A percentile compares a stretch with the other conserved stretches of the same genome.
Conservation (phyloP, 1,140 invertebrate genomes). For the Ptiloglossa arizonensis region DNA sequence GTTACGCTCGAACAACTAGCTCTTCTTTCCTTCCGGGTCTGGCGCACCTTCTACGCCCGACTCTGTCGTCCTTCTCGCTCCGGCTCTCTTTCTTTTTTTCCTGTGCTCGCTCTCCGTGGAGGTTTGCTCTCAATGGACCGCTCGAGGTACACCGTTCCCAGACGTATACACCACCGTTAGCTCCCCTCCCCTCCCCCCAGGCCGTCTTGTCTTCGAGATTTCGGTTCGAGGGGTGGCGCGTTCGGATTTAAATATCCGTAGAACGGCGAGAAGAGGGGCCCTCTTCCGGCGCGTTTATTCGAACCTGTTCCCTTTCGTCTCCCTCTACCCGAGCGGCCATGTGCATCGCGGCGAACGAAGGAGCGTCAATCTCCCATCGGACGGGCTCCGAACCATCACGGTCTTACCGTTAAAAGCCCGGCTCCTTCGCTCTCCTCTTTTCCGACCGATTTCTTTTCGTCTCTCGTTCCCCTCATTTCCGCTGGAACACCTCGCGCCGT, state of each 20-base stretch:
- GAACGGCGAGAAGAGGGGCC: slow-evolving; percentile 49
- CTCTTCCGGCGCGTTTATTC: slow-evolving; percentile 44
- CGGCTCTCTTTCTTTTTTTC: slow-evolving; percentile 17
- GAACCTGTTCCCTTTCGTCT: slow-evolving; percentile 23
- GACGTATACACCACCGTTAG: slow-evolving; percentile 19
- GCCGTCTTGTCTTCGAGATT: slow-evolving; percentile 45
- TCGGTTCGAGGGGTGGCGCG: slow-evolving; percentile 28
- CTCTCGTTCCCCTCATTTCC: slow-evolving; percentile 35
- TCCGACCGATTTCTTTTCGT: slow-evolving; percentile 43
- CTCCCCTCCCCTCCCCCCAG: neutral
- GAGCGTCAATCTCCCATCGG: slow-evolving; percentile 62
- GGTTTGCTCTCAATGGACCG: slow-evolving; percentile 29
- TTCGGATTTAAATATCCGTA: slow-evolving; percentile 74
- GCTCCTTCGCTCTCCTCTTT: slow-evolving; percentile 40
- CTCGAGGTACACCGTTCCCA: slow-evolving; percentile 41
- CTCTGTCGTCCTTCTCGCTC: neutral
- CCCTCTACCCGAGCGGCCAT: neutral
- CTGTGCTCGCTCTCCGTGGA: slow-evolving; percentile 10
- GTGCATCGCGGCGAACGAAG: neutral
- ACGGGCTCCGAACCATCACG: slow-evolving; percentile 40
- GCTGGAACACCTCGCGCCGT: slow-evolving; percentile 40
- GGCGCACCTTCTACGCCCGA: neutral
- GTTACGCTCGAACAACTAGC: slow-evolving; percentile 73
- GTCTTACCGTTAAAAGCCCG: slow-evolving; percentile 61
- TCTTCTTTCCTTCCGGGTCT: slow-evolving; percentile 36